Evolutionary conservation across 2,113 vertebrate species (phyloP), one percentile per base, ranked within the genome.

Genomic region (Tringa solitaria): DNA sequence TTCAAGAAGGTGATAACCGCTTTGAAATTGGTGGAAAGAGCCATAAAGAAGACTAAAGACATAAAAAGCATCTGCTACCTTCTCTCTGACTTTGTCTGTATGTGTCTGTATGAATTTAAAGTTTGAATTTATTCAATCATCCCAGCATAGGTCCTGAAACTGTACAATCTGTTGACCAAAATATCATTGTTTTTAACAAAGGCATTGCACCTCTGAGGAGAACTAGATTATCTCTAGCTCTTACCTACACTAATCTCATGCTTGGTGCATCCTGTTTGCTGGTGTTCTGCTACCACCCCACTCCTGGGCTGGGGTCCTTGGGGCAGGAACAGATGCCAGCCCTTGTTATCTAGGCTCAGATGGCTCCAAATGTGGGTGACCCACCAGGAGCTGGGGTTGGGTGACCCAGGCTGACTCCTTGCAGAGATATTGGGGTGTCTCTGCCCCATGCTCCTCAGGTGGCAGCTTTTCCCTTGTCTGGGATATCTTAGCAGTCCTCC

Each of bases 381-480:
- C 21, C 72, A 12, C 32, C 37, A 39, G 61, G 30, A 90, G 11
- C 7, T 65, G 60, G 70, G 21, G 18, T 35, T 86, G 75, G 14
- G 10, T 76, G 48, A 46, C 15, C 6, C 48, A 69, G 15, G 43
- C 48, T 69, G 53, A 65, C 46, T 61, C 13, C 30, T 33, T 74
- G 46, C 45, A 63, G 73, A 54, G 50, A 50, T 24, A 11, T 1
- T 41, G 37, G 6, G 6, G 5, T 73, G 23, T 39, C 39, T 69
- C 60, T 69, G 39, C 9, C 14, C 28, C 39, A 12, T 0, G 1
- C 1, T 18, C 22, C 39, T 68, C 1, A 0, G 14, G 30, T 43
- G 65, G 45, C 45, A 80, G 19, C 33, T 77, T 89, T 74, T 57
- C 48, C 14, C 20, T 78, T 74, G 69, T 54, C 56, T 67, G 26